Conservation (phyloP, 2,113 vertebrate genomes). For the Herpailurus yagouaroundi region DNA sequence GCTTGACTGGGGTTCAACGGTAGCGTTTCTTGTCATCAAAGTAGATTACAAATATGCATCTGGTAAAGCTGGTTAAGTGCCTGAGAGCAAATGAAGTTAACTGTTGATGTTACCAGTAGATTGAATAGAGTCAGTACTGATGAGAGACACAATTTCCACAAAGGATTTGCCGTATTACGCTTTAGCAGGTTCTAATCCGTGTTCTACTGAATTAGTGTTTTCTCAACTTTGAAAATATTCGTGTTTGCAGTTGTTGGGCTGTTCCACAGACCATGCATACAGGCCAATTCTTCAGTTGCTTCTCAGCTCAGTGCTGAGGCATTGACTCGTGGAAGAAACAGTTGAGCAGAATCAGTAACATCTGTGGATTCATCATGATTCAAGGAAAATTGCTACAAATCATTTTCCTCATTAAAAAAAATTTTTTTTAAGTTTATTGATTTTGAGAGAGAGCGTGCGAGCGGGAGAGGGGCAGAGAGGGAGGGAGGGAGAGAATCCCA, state of each 20-base stretch:
- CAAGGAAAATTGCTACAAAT: background rate
- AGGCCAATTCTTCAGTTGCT: background rate
- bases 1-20: background rate
- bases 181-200: background rate
- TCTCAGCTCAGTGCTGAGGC: background rate
- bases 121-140: no score
- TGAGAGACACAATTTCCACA: background rate
- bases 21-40: background rate
- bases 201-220: background rate
- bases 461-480: no score
- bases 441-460: no score
- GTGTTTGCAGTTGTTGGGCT: background rate
- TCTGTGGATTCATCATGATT: no score
- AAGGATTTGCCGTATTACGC: background rate
- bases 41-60: fast-evolving
- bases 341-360: background rate
- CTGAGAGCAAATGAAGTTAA: background rate
- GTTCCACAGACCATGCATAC: background rate
- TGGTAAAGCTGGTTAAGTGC: background rate
- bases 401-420: background rate
- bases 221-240: background rate
- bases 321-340: background rate
- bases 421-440: no score
- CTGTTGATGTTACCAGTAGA: background rate
- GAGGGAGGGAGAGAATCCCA: no score